Conservation (phyloP, 2,113 vertebrate species). For the Anser cygnoides region DNA sequence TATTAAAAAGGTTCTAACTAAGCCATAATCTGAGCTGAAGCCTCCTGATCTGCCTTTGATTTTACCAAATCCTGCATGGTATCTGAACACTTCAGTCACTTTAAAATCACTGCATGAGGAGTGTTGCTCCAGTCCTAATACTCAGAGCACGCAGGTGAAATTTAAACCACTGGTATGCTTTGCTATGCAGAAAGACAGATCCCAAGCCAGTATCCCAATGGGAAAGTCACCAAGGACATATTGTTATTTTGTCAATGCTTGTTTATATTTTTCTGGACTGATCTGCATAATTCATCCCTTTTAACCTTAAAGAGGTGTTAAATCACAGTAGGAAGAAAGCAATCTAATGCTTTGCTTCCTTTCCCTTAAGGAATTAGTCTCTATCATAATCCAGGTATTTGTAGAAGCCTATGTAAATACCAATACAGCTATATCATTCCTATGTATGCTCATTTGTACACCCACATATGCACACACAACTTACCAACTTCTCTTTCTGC, state of each 20-base stretch:
- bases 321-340: not conserved
- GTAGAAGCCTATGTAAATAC: not conserved
- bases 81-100: not conserved
- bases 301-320: not conserved
- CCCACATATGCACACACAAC: not conserved
- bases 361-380: not conserved
- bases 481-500: not conserved
- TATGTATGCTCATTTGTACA: not conserved
- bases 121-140: not conserved
- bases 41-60: not conserved
- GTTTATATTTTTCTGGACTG: not conserved
- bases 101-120: not conserved
- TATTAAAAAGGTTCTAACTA: not conserved
- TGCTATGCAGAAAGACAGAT: not conserved
- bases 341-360: not conserved
- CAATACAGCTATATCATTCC: not conserved
- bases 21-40: not conserved
- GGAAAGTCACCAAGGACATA: not conserved
- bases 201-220: not conserved
- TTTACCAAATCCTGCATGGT: not conserved
- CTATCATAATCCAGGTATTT: not conserved
- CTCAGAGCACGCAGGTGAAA: conserved; percentile 7
- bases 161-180: not conserved
- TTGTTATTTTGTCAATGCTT: not conserved
- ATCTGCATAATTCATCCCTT: not conserved